Percentiles rank a stretch among this genome's conserved stretches.
Conservation (phyloP, 2,113 vertebrate genomes). For the Sigmodon hispidus region DNA sequence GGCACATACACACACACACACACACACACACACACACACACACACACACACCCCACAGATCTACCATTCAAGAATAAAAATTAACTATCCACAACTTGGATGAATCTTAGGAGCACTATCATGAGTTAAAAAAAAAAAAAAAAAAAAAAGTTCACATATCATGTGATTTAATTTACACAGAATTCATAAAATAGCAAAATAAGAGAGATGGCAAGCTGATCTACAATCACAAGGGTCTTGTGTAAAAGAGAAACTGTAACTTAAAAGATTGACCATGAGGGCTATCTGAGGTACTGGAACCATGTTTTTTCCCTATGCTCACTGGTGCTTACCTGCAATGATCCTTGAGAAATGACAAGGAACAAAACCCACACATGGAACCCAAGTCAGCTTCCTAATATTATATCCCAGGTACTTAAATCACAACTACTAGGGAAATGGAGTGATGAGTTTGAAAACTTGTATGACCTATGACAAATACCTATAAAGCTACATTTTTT, state of each 20-base stretch:
- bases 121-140: neutral
- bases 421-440: neutral
- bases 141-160: neutral
- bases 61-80: conserved; percentile 14
- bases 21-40: neutral
- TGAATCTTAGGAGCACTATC: neutral
- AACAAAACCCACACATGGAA: neutral
- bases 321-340: neutral
- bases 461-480: neutral
- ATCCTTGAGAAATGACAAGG: neutral
- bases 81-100: neutral
- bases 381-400: neutral
- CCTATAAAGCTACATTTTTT: neutral
- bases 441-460: neutral
- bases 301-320: neutral
- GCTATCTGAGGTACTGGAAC: neutral
- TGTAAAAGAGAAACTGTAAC: neutral
- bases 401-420: neutral
- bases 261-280: neutral
- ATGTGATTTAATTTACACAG: conserved; percentile 1
- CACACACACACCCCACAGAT: neutral
- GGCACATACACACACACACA: neutral
- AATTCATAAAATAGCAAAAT: conserved; percentile 23
- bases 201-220: neutral
- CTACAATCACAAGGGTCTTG: neutral